phyloP scores from a whole-genome alignment of 2,797 vertebrate genomes.

The Myripristis jacobus region DNA sequence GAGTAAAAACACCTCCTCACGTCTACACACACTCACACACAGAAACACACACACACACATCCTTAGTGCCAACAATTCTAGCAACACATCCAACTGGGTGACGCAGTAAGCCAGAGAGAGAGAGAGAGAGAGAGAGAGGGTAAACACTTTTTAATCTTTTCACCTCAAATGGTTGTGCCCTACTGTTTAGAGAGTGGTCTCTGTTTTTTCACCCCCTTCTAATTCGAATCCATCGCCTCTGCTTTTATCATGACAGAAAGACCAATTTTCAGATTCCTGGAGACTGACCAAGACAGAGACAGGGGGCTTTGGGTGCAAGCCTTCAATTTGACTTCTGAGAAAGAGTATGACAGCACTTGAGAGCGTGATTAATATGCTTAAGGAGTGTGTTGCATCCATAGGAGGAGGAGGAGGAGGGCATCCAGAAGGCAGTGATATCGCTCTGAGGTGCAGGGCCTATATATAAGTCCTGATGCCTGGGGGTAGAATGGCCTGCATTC shows the following conservation, averaged over 20 bases:
- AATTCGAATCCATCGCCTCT: slow-evolving; percentile 47
- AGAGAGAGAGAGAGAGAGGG: neutral
- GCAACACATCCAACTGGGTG: slow-evolving; percentile 2
- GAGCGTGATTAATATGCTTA: slow-evolving; percentile 41
- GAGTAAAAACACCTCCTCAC: slow-evolving; percentile 8
- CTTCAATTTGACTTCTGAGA: slow-evolving; percentile 25
- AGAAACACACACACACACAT: slow-evolving; percentile 9
- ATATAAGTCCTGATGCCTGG: slow-evolving; percentile 59
- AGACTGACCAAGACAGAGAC: slow-evolving; percentile 21
- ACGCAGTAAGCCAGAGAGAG: neutral
- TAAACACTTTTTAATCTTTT: slow-evolving; percentile 32
- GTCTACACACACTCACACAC: neutral
- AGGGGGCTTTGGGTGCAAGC: neutral
- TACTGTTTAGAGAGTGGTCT: slow-evolving; percentile 17
- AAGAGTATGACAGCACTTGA: slow-evolving; percentile 20
- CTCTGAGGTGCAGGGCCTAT: slow-evolving; percentile 51
- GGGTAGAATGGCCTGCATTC: slow-evolving; percentile 64
- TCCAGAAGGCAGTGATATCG: slow-evolving; percentile 24
- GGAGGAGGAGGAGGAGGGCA: slow-evolving; percentile 19
- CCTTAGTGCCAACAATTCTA: neutral
- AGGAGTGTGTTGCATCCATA: slow-evolving; percentile 36
- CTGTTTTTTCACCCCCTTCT: slow-evolving; percentile 19
- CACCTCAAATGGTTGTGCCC: neutral
- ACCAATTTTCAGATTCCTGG: slow-evolving; percentile 10
- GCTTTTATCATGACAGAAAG: slow-evolving; percentile 43